Conservation (phyloP, 1,140 invertebrate genomes). For the Eufriesea mexicana region DNA sequence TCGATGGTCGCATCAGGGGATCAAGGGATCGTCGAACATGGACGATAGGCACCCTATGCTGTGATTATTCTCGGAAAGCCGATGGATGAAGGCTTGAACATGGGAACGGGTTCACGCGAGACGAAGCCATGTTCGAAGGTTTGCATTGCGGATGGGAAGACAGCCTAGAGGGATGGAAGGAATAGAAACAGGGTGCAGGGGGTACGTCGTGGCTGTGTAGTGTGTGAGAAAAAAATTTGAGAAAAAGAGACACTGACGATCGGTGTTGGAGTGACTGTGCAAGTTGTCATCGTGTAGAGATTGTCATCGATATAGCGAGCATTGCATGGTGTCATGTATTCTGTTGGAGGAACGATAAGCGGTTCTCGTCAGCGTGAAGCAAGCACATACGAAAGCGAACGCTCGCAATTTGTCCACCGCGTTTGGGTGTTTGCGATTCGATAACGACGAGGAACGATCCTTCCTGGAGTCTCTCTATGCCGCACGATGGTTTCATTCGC, state of each 20-base stretch:
- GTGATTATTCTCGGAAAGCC: not conserved
- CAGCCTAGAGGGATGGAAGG: not conserved
- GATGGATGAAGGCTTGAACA: not conserved
- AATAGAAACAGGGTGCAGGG: not conserved
- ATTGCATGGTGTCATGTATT: constrained; percentile 5
- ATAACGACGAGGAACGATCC: not conserved
- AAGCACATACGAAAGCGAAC: constrained; percentile 26
- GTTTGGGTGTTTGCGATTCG: not conserved
- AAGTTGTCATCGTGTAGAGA: constrained; percentile 29
- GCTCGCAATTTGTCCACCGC: not conserved
- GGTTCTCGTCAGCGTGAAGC: not conserved
- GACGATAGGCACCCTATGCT: not conserved
- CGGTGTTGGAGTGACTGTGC: constrained; percentile 19
- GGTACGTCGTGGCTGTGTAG: too few relatives aligned
- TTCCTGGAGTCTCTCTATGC: not conserved
- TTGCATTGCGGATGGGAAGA: not conserved
- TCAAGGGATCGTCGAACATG: not conserved
- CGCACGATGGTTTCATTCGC: not conserved
- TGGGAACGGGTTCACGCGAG: not conserved
- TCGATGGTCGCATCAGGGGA: constrained; percentile 10
- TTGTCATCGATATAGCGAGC: constrained; percentile 3
- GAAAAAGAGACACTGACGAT: not conserved
- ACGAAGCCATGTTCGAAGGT: not conserved
- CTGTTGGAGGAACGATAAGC: not conserved
- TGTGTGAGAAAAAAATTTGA: too few relatives aligned